Percentiles rank a stretch among this genome's conserved stretches.
Evolutionary conservation across 2,797 vertebrate genomes (phyloP).

Genomic region (Chloroceryle inda): DNA sequence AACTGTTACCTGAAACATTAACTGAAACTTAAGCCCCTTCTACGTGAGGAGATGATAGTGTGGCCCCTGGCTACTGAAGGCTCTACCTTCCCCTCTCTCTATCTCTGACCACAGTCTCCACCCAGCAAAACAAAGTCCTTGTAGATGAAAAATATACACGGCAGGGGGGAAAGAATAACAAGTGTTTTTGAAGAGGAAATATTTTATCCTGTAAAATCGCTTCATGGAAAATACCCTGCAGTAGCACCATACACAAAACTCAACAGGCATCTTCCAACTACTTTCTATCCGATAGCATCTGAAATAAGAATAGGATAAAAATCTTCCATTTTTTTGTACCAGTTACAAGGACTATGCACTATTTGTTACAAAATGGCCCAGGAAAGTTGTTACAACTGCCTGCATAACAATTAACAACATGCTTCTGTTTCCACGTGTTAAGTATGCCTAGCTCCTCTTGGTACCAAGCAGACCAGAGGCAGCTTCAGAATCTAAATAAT

Average conservation of each 20-base stretch:
- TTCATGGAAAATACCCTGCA: neutral
- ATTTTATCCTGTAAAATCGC: neutral
- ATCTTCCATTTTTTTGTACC: neutral
- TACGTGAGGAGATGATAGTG: neutral
- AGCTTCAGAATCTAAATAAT: neutral
- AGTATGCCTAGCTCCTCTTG: neutral
- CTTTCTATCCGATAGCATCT: neutral
- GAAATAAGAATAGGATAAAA: neutral
- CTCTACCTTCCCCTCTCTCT: neutral
- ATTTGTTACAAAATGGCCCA: neutral
- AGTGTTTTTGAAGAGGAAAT: neutral
- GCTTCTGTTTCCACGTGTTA: neutral
- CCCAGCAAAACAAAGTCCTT: neutral
- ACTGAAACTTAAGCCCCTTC: neutral
- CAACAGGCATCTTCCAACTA: neutral
- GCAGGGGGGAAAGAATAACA: neutral
- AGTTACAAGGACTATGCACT: neutral
- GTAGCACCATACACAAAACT: neutral
- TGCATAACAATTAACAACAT: neutral
- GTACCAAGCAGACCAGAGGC: neutral
- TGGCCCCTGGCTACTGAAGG: neutral
- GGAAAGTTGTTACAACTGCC: neutral
- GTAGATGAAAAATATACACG: neutral
- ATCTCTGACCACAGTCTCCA: neutral
- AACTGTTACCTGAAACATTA: neutral